These are phyloP conservation scores for Megaptera novaeangliae DNA, from an alignment of 2,113 vertebrate genomes.

Conservation along the genomic window DNA sequence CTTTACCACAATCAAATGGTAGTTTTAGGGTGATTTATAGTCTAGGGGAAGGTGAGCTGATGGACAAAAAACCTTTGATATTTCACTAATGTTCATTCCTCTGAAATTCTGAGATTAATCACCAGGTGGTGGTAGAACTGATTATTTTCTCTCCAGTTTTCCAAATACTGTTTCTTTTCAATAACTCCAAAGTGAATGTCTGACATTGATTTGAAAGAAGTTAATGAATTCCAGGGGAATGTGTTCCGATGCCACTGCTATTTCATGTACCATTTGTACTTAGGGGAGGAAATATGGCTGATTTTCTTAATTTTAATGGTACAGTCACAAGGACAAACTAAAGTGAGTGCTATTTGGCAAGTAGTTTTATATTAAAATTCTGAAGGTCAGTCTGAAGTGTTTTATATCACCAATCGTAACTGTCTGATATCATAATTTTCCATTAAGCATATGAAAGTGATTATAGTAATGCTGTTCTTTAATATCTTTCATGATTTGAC, in stretches of 20 bases:
- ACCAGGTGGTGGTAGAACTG: slow-evolving; percentile 81
- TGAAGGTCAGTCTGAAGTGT: slow-evolving; percentile 51
- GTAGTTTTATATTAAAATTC: slow-evolving; percentile 52
- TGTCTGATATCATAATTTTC: slow-evolving; percentile 34
- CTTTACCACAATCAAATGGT: slow-evolving; percentile 45
- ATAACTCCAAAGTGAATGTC: slow-evolving; percentile 56
- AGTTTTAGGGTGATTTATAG: slow-evolving; percentile 41
- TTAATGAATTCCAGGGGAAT: slow-evolving; percentile 52
- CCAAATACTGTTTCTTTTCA: slow-evolving; percentile 41
- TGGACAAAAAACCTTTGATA: slow-evolving; percentile 45
- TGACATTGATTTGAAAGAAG: slow-evolving; percentile 87
- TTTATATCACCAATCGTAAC: slow-evolving; percentile 24
- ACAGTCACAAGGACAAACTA: slow-evolving; percentile 50
- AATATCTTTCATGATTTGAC: slow-evolving; percentile 22
- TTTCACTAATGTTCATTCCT: slow-evolving; percentile 67
- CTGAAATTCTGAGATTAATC: slow-evolving; percentile 72
- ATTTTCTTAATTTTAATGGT: slow-evolving; percentile 56
- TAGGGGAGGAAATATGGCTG: slow-evolving; percentile 49
- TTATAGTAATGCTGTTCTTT: slow-evolving; percentile 34
- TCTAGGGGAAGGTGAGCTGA: slow-evolving; percentile 58
- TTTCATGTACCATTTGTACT: slow-evolving; percentile 39
- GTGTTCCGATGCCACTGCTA: slow-evolving; percentile 22
- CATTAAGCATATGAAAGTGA: slow-evolving; percentile 59
- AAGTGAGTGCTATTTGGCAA: slow-evolving; percentile 62
- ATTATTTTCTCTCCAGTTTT: slow-evolving; percentile 70